Percentiles rank a stretch among this genome's conserved stretches.
These are phyloP conservation scores for Nesometra sesokonis DNA, from an alignment of 35 echinoderm and acorn worm species.

Conservation along the genomic window DNA sequence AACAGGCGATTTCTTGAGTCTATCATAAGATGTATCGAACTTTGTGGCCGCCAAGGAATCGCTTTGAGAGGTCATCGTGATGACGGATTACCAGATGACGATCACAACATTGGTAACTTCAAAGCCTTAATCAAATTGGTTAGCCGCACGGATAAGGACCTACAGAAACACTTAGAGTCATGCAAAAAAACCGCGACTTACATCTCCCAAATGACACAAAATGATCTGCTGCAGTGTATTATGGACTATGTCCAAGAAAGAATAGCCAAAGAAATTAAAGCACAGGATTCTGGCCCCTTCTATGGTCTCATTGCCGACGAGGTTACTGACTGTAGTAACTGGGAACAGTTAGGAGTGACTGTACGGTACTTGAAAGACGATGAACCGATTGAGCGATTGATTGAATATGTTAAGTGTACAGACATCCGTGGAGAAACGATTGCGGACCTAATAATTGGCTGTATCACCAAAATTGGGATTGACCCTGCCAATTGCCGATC, in stretches of 20 bases:
- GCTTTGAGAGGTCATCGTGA: conserved; percentile 22
- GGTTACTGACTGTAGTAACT: conserved; percentile 40
- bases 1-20: conserved; percentile 1
- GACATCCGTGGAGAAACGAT: conserved; percentile 3
- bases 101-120: conserved; percentile 12
- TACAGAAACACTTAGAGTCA: neutral
- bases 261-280: too few relatives aligned
- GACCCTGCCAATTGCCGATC: neutral
- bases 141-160: neutral
- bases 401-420: neutral
- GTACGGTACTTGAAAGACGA: conserved; percentile 17
- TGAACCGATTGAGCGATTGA: neutral
- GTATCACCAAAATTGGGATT: neutral
- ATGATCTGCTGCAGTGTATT: conserved; percentile 11
- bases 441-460: neutral
- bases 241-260: too few relatives aligned
- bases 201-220: conserved; percentile 1
- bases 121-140: conserved; percentile 2
- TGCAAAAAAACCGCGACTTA: conserved; percentile 2
- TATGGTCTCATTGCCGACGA: conserved; percentile 45
- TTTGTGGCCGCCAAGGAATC: conserved; percentile 25
- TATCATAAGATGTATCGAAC: conserved; percentile 11
- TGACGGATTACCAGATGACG: neutral
- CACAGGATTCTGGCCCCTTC: too few relatives aligned
- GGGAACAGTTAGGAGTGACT: conserved; percentile 48